Percentiles rank a stretch among this genome's conserved stretches.
phyloP scores from a whole-genome alignment of 2,888 invertebrate genomes.

The Sabatieria punctata region DNA sequence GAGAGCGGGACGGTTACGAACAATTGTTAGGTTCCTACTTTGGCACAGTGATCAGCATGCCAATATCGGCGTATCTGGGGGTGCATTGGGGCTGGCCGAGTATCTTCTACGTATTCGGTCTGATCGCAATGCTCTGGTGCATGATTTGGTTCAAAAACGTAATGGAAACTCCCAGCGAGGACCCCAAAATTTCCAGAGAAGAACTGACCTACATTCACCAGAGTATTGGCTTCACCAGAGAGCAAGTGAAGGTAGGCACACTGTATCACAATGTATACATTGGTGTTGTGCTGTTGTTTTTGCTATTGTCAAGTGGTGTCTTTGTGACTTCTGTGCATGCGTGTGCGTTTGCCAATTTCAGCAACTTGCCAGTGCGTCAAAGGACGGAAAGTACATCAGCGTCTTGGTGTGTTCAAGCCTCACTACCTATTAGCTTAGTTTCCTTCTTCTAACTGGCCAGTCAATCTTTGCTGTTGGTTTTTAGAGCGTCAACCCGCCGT shows the following conservation, averaged over 20 bases:
- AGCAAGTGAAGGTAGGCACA: constrained; percentile 26
- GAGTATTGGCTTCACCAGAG: constrained; percentile 29
- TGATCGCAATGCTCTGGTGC: constrained; percentile 19
- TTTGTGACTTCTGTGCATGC: too few species aligned
- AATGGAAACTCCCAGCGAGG: constrained; percentile 33
- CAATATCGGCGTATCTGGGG: constrained; percentile 19
- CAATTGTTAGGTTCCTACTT: constrained; percentile 24
- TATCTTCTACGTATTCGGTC: constrained; percentile 43
- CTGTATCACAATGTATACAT: background rate
- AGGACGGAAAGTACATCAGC: too few species aligned
- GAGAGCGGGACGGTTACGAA: too few species aligned
- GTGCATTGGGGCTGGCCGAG: constrained; percentile 41
- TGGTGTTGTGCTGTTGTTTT: too few species aligned
- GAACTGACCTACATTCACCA: constrained; percentile 35
- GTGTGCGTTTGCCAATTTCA: background rate
- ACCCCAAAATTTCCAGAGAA: constrained; percentile 31
- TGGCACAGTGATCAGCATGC: constrained; percentile 23
- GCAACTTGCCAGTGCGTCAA: too few species aligned
- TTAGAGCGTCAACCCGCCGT: constrained; percentile 31
- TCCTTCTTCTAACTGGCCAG: too few species aligned
- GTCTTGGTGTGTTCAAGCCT: too few species aligned
- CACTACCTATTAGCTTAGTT: too few species aligned
- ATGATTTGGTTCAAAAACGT: constrained; percentile 32
- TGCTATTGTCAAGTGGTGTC: too few species aligned
- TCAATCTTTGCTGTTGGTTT: too few species aligned